Conservation (phyloP, 2,113 vertebrate genomes). For the Ophthalmolycus amberensis region DNA sequence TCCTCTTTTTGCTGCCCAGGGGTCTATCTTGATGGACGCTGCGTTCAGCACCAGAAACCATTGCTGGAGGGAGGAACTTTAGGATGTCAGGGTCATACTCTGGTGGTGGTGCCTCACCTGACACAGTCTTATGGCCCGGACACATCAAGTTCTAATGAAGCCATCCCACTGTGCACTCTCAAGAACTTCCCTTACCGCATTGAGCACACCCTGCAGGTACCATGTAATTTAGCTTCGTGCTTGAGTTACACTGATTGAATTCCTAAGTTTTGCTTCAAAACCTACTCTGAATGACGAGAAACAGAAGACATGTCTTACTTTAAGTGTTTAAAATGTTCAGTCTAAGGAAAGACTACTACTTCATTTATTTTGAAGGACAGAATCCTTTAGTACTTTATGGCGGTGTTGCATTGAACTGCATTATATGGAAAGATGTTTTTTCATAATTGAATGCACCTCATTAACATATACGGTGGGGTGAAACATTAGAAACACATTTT, state of each 20-base stretch:
- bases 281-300: background rate
- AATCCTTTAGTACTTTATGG: background rate
- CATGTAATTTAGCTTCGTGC: background rate
- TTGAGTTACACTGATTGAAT: background rate
- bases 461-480: background rate
- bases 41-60: constrained; percentile 81
- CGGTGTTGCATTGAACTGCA: background rate
- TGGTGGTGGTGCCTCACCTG: constrained; percentile 85
- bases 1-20: constrained; percentile 76
- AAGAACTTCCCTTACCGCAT: constrained; percentile 87
- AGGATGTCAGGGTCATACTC: constrained; percentile 83
- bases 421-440: background rate
- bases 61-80: constrained; percentile 88
- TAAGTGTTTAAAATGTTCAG: background rate
- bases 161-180: constrained; percentile 87
- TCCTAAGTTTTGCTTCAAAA: background rate
- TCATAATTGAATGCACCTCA: background rate
- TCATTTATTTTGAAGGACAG: background rate
- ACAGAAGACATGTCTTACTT: background rate
- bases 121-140: constrained; percentile 76
- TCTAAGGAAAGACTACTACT: background rate
- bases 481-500: background rate
- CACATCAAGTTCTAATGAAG: background rate
- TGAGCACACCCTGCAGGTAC: constrained; percentile 90
- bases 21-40: constrained; percentile 84